Conservation (phyloP, 2,113 vertebrate genomes). For the Bagarius yarrelli region DNA sequence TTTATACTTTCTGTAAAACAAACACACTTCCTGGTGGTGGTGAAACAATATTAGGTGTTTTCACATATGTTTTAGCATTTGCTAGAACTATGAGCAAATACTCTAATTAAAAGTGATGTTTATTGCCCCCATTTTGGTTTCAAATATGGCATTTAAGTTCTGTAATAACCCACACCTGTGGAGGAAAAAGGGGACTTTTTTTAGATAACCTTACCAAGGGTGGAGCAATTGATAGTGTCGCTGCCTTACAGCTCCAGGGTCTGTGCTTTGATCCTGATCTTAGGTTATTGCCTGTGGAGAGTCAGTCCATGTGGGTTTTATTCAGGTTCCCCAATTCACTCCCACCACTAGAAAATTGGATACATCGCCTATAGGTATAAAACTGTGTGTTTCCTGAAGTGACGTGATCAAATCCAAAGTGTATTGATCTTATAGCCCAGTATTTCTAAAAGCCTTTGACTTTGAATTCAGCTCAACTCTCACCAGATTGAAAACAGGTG, state of each 20-base stretch:
- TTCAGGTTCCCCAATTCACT: not conserved
- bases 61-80: not conserved
- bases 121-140: not conserved
- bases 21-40: not conserved
- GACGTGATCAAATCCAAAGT: not conserved
- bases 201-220: not conserved
- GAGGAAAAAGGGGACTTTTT: not conserved
- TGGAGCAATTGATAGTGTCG: not conserved
- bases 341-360: not conserved
- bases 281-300: not conserved
- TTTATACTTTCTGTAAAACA: not conserved
- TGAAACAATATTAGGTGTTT: not conserved
- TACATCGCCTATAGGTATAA: not conserved
- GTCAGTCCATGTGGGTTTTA: not conserved
- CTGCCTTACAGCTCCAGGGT: slow-evolving; percentile 2
- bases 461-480: not conserved
- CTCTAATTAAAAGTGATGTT: not conserved
- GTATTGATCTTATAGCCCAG: not conserved
- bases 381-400: not conserved
- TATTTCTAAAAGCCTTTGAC: not conserved
- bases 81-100: slow-evolving; percentile 1
- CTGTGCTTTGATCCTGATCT: not conserved
- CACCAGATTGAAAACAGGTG: not conserved
- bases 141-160: slow-evolving; percentile 7
- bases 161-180: not conserved